Percentiles rank a stretch among this genome's conserved stretches.
Evolutionary conservation across 2,888 invertebrate genomes (phyloP).

Genomic region (Ferrisia virgata): DNA sequence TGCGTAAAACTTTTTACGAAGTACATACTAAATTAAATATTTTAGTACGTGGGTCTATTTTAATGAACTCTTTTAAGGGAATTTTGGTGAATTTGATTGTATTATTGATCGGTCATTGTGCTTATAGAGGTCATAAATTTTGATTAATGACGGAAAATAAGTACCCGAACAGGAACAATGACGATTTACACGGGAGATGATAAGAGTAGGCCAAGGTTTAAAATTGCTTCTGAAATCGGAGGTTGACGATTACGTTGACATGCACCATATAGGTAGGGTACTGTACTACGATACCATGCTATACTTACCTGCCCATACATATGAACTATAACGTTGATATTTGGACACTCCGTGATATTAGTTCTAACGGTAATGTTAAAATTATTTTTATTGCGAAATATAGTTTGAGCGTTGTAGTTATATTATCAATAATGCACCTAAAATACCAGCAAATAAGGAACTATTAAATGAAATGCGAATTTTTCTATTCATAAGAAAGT

Average conservation of each 20-base stretch:
- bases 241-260: not conserved
- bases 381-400: not conserved
- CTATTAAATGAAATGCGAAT: not conserved
- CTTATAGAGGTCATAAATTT: conserved; percentile 14
- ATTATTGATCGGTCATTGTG: conserved; percentile 18
- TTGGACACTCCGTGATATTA: not conserved
- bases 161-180: conserved; percentile 18
- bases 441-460: not conserved
- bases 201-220: conserved; percentile 35
- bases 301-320: too few relatives aligned
- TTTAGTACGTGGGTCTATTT: too few relatives aligned
- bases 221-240: conserved; percentile 3
- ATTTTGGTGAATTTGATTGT: not conserved
- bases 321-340: not conserved
- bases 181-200: not conserved
- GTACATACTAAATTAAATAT: too few relatives aligned
- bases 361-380: not conserved
- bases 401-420: not conserved
- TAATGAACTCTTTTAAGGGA: too few relatives aligned
- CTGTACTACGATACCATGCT: too few relatives aligned
- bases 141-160: not conserved
- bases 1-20: too few relatives aligned
- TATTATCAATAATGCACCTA: not conserved
- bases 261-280: conserved; percentile 25
- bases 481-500: not conserved